Evolutionary conservation across 2,797 vertebrate species (phyloP), one percentile per base, ranked within the genome.

Genomic region (Peromyscus eremicus): DNA sequence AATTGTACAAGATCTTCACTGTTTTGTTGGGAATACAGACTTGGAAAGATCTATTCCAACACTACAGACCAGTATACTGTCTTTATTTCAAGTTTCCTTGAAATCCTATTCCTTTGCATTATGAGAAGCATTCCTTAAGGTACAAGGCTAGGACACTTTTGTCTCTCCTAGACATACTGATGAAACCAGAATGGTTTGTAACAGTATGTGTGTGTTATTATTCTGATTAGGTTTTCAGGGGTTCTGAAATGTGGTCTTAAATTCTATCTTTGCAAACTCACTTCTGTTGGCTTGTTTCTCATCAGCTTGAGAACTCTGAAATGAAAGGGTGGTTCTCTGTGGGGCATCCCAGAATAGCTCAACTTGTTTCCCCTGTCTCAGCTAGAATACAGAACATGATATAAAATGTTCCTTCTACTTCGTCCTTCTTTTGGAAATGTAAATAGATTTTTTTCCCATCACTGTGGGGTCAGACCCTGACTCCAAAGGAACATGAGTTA

Each of bases 321-420:
- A 21, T 57, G 49, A 79, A 94, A 95, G 96, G 95, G 66, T 89
- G 92, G 77, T 93, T 96, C 84, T 96, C 91, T 97, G 79, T 80
- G 92, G 86, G 46, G 93, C 83, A 19, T 82, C 94, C 94, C 97
- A 95, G 98, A 98, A 96, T 91, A 98, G 95, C 52, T 76, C 93
- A 73, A 3, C 32, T 70, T 88, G 82, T 96, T 98, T 94, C 90
- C 94, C 95, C 86, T 89, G 94, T 95, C 70, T 94, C 95, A 75
- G 34, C 86, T 40, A 75, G 4, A 76, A 70, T 83, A 57, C 96
- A n/a, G 95, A 96, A 93, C 80, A 23, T 71, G 92, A 43, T 52
- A 95, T 75, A 93, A 97, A 97, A 96, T 95, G 86, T 94, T 98
- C 97, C 95, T 92, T 94, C 95, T 97, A 9, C 62, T 94, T 96